Evolutionary conservation across 2,797 vertebrate species (phyloP).

Genomic region (Caiman crocodilus): DNA sequence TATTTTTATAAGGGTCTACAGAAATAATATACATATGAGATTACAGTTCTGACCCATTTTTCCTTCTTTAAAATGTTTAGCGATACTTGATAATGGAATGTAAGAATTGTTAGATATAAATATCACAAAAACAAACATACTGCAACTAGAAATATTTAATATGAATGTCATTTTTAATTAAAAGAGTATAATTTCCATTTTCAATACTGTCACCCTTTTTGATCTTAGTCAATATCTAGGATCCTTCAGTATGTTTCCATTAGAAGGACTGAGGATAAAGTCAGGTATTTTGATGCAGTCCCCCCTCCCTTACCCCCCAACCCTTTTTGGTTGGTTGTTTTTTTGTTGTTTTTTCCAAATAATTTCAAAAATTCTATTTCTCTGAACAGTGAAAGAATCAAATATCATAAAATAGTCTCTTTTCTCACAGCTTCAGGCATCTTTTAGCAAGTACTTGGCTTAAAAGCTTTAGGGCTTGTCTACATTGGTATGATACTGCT

Average conservation of each 20-base stretch:
- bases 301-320: too few species aligned
- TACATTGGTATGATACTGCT: background rate
- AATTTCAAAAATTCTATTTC: background rate
- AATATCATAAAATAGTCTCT: background rate
- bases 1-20: conserved; percentile 2
- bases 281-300: too few species aligned
- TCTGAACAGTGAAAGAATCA: background rate
- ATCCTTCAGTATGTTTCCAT: conserved; percentile 2
- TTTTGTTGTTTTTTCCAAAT: background rate
- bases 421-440: background rate
- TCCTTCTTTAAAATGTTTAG: background rate
- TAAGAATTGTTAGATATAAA: background rate
- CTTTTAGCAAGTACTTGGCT: background rate
- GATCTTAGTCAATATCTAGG: background rate
- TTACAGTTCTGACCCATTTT: conserved; percentile 16
- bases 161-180: background rate
- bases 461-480: background rate
- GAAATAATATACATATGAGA: background rate
- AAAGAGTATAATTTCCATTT: background rate
- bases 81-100: background rate
- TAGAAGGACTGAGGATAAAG: background rate
- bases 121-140: background rate
- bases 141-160: background rate
- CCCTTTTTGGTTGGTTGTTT: too few species aligned
- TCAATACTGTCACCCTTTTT: conserved; percentile 19